Evolutionary conservation across 2,113 vertebrate genomes (phyloP).

Genomic region (Reinhardtius hippoglossoides): DNA sequence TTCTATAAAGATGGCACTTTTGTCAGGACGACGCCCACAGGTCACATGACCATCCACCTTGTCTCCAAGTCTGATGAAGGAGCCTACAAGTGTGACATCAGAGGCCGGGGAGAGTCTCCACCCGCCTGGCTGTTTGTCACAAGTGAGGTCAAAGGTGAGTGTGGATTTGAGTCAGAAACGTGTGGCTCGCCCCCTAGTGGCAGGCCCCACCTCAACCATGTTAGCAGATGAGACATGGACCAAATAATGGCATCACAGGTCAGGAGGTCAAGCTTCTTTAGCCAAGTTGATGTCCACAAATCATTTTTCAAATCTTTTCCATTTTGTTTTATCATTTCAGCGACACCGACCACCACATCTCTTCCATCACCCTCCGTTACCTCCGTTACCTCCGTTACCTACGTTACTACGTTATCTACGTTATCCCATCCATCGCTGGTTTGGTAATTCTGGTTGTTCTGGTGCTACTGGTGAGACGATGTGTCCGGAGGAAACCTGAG

Average conservation of each 20-base stretch:
- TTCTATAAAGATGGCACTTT: conserved; percentile 15
- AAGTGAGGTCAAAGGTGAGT: no score
- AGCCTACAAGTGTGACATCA: conserved; percentile 21
- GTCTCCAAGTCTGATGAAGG: conserved; percentile 28
- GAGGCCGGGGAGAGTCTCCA: background rate
- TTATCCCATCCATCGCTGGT: background rate
- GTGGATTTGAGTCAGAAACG: no score
- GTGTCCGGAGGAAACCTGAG: background rate
- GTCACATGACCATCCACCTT: conserved; percentile 27
- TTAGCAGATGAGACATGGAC: no score
- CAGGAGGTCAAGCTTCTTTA: background rate
- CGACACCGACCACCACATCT: background rate
- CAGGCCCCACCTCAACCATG: no score
- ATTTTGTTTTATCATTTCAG: background rate
- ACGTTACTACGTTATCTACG: no score
- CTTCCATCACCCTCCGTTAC: background rate
- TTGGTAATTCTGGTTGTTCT: conserved; percentile 11
- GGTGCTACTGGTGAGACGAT: conserved; percentile 16
- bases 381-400: no score
- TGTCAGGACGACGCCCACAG: fast-evolving
- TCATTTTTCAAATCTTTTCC: background rate
- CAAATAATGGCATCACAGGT: conserved; percentile 12
- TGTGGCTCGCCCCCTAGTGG: no score
- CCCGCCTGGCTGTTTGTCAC: background rate
- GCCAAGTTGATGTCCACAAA: background rate